Percentiles rank a stretch among this genome's conserved stretches.
phyloP scores from a whole-genome alignment of 2,113 vertebrate species.

The Ophthalmolycus amberensis region DNA sequence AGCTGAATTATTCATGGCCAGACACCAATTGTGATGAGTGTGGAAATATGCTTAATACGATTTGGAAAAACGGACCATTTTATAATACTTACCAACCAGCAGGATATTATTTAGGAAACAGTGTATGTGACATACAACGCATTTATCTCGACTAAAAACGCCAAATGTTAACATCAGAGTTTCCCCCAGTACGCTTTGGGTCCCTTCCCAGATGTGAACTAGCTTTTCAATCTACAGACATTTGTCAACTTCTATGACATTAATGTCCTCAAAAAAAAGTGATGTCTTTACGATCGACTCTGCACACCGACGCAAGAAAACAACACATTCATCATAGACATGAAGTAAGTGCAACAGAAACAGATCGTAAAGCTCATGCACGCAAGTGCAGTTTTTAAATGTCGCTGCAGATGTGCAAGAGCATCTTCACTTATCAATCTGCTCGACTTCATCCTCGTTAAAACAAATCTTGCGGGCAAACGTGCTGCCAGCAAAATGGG shows the following conservation, averaged over 20 bases:
- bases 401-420: background rate
- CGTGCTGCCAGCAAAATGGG: constrained; percentile 1
- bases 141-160: constrained; percentile 40
- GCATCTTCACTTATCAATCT: background rate
- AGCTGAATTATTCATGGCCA: background rate
- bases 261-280: constrained; percentile 6
- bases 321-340: background rate
- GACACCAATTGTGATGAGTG: background rate
- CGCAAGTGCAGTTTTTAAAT: background rate
- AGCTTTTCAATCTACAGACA: constrained; percentile 16
- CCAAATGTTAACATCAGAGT: constrained; percentile 30
- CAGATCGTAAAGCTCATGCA: background rate
- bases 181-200: background rate
- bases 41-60: background rate
- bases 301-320: constrained; percentile 1
- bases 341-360: background rate
- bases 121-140: background rate
- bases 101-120: constrained; percentile 13
- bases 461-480: constrained; percentile 15
- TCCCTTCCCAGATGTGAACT: constrained; percentile 27
- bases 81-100: constrained; percentile 5
- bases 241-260: constrained; percentile 21
- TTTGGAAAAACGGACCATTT: constrained; percentile 11
- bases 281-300: constrained; percentile 13
- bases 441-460: constrained; percentile 13